A percentile compares a stretch with the other conserved stretches of the same genome.
Conservation (phyloP, 1,140 invertebrate genomes). For the Apocrypta bakeri region DNA sequence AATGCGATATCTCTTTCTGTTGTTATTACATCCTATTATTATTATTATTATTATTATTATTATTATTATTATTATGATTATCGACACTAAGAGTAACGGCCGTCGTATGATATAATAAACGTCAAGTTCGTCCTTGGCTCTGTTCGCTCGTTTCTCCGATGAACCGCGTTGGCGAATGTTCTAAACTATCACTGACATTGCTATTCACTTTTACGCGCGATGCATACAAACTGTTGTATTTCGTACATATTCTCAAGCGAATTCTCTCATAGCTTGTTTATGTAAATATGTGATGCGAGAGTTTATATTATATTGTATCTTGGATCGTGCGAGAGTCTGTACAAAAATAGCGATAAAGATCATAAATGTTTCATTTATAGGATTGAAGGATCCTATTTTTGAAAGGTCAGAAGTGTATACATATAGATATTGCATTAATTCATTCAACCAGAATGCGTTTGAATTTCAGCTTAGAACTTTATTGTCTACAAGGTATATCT, state of each 20-base stretch:
- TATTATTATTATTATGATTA: too few species aligned
- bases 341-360: background rate
- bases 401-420: too few species aligned
- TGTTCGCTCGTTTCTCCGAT: constrained; percentile 13
- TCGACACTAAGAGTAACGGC: background rate
- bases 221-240: background rate
- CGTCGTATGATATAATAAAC: background rate
- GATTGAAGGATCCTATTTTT: too few species aligned
- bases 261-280: background rate
- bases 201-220: background rate
- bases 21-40: too few species aligned
- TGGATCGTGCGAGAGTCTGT: background rate
- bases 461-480: too few species aligned
- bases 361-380: too few species aligned
- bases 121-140: constrained; percentile 9
- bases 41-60: background rate
- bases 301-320: background rate
- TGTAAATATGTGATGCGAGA: background rate
- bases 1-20: background rate
- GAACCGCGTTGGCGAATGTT: background rate
- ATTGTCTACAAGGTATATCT: too few species aligned
- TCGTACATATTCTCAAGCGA: background rate
- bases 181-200: background rate
- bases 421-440: too few species aligned
- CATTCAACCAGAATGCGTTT: too few species aligned